These are phyloP conservation scores for Mya arenaria DNA, from an alignment of 1,140 invertebrate species.

Conservation along the genomic window DNA sequence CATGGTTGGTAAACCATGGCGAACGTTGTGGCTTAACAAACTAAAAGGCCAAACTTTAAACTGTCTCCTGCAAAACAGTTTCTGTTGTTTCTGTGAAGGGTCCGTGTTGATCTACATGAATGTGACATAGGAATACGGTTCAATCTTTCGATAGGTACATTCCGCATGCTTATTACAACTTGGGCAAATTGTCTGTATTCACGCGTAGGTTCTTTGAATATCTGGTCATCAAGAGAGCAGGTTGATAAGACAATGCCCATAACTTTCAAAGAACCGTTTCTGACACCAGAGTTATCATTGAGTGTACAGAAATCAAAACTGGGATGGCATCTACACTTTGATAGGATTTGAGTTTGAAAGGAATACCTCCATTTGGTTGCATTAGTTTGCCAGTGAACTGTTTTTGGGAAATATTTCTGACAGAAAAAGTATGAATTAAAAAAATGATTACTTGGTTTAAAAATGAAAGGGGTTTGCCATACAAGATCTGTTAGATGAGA, in stretches of 20 bases:
- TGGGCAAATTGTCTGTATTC: slow-evolving; percentile 30
- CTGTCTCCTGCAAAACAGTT: slow-evolving; percentile 31
- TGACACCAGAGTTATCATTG: slow-evolving; percentile 48
- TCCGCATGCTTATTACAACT: slow-evolving; percentile 20
- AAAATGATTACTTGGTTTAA: slow-evolving; percentile 18
- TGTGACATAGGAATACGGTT: slow-evolving; percentile 16
- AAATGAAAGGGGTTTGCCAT: slow-evolving; percentile 56
- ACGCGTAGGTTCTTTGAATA: slow-evolving; percentile 22
- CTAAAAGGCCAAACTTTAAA: slow-evolving; percentile 1
- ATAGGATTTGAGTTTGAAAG: slow-evolving; percentile 22
- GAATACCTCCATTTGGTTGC: slow-evolving; percentile 46
- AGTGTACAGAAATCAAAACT: slow-evolving; percentile 53
- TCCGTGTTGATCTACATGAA: slow-evolving; percentile 25
- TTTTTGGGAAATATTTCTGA: slow-evolving; percentile 34
- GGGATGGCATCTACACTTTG: slow-evolving; percentile 36
- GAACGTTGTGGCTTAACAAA: slow-evolving; percentile 22
- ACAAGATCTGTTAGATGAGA: slow-evolving; percentile 41
- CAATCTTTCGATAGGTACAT: slow-evolving; percentile 19
- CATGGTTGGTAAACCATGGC: slow-evolving; percentile 14
- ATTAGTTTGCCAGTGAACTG: slow-evolving; percentile 30
- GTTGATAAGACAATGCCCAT: slow-evolving; percentile 13
- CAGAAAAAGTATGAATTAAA: slow-evolving; percentile 15
- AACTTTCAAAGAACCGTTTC: slow-evolving; percentile 26
- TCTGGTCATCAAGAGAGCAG: slow-evolving; percentile 24
- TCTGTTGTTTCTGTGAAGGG: slow-evolving; percentile 18